Evolutionary conservation across 2,888 invertebrate genomes (phyloP), one percentile per base, ranked within the genome.

Genomic region (Papilio demoleus): DNA sequence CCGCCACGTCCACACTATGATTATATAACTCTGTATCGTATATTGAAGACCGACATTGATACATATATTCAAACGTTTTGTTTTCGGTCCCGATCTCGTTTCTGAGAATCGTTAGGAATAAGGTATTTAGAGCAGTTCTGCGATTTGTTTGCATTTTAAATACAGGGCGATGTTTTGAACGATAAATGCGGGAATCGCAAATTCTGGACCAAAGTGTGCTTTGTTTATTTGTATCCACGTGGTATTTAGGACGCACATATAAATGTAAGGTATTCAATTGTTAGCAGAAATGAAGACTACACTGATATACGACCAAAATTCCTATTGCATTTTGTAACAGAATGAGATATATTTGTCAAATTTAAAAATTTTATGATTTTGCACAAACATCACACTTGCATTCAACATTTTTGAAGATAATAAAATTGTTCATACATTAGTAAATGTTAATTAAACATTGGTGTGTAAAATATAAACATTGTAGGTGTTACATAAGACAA

Each of bases 91-190:
- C 45, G 60, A 65, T 53, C 53, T 45, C 50, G 34, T 53, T 65
- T 69, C 61, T 40, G 9, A 53, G 53, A 65, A 65, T 12, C 27
- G 40, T 61, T 61, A 50, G 5, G 40, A 27, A 2, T 14, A 50
- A 61, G 34, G 60, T 40, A 69, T 60, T 65, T 53, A 47, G 68
- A 42, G 58, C 68, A 42, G 60, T 42, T 65, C 53, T 65, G 42
- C 42, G 50, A 40, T 59, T 36, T 45, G 47, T 64, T 65, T 22
- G 40, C 40, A 59, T 65, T 65, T 60, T 9, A 31, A 65, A 40
- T 61, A 12, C 14, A 11, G 31, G 17, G 6, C 31, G 61, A 65
- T 45, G 61, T 61, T 61, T 65, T 22, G 61, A 42, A 8, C 11
- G 31, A 9, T 59, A 50, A 31, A 42, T 42, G 40, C 36, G 12